Evolutionary conservation across 2,888 invertebrate genomes (phyloP), one percentile per base, ranked within the genome.

Genomic region (Apodemia arnacis): DNA sequence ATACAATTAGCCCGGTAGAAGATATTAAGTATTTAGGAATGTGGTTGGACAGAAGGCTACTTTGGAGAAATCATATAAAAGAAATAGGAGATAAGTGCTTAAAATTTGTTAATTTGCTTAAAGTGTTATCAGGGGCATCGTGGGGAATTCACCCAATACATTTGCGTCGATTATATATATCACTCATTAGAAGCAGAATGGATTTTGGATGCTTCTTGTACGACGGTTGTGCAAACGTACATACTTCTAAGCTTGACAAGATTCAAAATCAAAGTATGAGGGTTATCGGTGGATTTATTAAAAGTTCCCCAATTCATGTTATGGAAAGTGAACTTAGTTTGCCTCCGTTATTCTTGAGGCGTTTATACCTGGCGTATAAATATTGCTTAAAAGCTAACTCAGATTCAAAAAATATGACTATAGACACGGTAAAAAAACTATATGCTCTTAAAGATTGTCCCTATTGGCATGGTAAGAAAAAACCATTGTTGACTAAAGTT

Each of bases 221-320:
- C 44, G 69, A 84, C 13, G 78, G 70, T 13, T 77, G 81, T 78
- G 84, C 78, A 21, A 72, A 80, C 21, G 27, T 59, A 31, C 80
- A 84, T 54, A 44, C 80, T 31, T 31, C 31, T 18, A 80, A 80
- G 63, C 8, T 83, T 92, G 93, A 93, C 86, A 93, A 92, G 85
- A 87, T 91, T 89, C 86, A 88, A 87, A 86, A 85, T 38, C 70
- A 80, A 27, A 76, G 79, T 66, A 31, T 76, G 34, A 70, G 41
- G 72, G 69, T 70, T 34, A 75, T 77, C 38, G 76, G 76, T 18
- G 76, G 59, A 41, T 76, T 76, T 34, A 77, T 72, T 31, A 75
- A 54, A 75, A 74, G 74, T 11, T 31, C 69, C 5, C 75, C 83
- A 27, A 80, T 70, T 11, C 41, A 69, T 31, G 27, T 80, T 15